Percentiles rank a stretch among this genome's conserved stretches.
phyloP scores from a whole-genome alignment of 2,888 invertebrate species.

The Thyatira batis region DNA sequence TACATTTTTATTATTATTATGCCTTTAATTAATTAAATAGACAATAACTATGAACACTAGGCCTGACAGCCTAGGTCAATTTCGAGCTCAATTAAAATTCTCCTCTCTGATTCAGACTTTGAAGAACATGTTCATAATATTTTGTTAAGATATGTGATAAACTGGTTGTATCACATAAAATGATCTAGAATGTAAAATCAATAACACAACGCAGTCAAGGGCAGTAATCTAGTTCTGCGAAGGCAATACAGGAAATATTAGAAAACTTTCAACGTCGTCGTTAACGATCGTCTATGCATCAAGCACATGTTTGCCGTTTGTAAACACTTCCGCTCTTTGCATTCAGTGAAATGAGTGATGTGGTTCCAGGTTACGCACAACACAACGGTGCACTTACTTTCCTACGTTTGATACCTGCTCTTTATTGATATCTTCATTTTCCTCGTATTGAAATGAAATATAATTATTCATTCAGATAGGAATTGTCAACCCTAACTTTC shows the following conservation, averaged over 20 bases:
- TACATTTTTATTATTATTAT: too few relatives aligned
- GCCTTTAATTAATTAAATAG: too few relatives aligned
- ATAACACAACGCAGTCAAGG: conserved; percentile 1
- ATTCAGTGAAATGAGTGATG: neutral
- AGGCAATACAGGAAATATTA: conserved; percentile 3
- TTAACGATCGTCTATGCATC: neutral
- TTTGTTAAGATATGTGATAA: neutral
- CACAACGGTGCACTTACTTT: too few relatives aligned
- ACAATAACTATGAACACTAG: too few relatives aligned
- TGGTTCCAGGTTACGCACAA: neutral
- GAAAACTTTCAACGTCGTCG: conserved; percentile 5
- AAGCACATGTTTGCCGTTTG: neutral
- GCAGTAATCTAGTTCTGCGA: neutral
- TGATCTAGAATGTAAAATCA: neutral
- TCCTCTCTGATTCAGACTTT: neutral
- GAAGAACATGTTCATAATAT: neutral
- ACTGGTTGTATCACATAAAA: neutral
- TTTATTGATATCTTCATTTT: too few relatives aligned
- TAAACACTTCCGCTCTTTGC: neutral
- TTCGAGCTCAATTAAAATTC: neutral
- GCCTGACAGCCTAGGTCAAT: too few relatives aligned
- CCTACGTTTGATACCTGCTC: neutral
- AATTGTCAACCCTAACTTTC: too few relatives aligned
- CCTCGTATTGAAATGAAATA: too few relatives aligned
- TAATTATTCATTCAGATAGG: too few relatives aligned